Percentiles rank a stretch among this genome's conserved stretches.
These are phyloP conservation scores for Globodera ellingtonae DNA, from an alignment of 1,140 invertebrate genomes.

Conservation along the genomic window DNA sequence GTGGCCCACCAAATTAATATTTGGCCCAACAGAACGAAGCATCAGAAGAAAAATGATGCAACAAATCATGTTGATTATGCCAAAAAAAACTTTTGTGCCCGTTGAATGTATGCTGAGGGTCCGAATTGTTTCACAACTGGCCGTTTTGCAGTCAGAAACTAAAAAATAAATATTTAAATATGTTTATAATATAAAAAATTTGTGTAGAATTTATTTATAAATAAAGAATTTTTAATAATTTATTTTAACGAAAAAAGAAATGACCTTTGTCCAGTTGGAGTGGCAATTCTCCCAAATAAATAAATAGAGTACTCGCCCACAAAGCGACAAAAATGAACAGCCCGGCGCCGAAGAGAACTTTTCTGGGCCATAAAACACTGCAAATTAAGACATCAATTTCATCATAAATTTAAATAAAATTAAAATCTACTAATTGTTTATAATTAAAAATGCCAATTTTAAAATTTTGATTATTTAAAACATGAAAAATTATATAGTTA, in stretches of 20 bases:
- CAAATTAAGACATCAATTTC: not conserved
- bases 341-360: not conserved
- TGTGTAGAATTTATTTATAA: too few relatives aligned
- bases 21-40: not conserved
- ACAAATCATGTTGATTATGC: not conserved
- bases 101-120: not conserved
- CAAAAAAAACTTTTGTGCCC: not conserved
- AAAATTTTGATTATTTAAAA: too few relatives aligned
- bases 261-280: not conserved
- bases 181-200: too few relatives aligned
- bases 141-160: not conserved
- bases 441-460: too few relatives aligned
- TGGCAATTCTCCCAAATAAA: not conserved
- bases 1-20: not conserved
- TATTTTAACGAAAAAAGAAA: too few relatives aligned
- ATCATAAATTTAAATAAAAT: too few relatives aligned
- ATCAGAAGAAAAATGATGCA: not conserved
- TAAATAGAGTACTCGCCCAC: not conserved
- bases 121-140: not conserved
- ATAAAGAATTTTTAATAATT: too few relatives aligned
- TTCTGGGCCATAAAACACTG: not conserved
- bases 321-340: not conserved
- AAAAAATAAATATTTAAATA: not conserved
- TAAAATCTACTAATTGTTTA: too few relatives aligned
- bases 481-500: too few relatives aligned